Percentiles rank a stretch among this genome's conserved stretches.
These are phyloP conservation scores for Stramonita haemastoma DNA, from an alignment of 2,888 invertebrate species.

Conservation along the genomic window DNA sequence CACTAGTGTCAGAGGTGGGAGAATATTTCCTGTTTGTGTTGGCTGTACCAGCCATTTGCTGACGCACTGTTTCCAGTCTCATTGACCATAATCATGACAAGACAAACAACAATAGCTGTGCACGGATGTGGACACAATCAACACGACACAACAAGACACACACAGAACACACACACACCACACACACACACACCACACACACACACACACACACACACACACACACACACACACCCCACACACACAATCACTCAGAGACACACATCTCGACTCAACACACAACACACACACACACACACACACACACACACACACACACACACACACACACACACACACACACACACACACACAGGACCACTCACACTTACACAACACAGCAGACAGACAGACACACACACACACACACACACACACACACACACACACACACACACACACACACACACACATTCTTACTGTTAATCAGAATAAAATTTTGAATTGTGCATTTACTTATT, in stretches of 20 bases:
- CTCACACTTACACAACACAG: background rate
- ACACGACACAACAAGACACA: too few relatives aligned
- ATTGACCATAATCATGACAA: too few relatives aligned
- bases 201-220: background rate
- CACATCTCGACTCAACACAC: background rate
- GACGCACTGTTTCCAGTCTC: too few relatives aligned
- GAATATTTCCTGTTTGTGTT: too few relatives aligned
- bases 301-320: background rate
- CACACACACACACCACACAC: background rate
- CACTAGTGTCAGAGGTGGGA: too few relatives aligned
- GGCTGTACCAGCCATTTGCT: too few relatives aligned
- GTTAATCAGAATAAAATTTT: too few relatives aligned
- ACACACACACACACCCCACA: background rate
- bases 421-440: background rate
- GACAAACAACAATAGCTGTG: too few relatives aligned
- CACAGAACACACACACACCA: background rate
- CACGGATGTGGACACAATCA: too few relatives aligned
- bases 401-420: background rate
- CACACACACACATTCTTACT: background rate
- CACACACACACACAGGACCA: background rate
- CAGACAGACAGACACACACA: background rate
- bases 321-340: background rate
- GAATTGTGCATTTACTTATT: too few relatives aligned
- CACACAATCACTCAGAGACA: background rate
- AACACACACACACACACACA: background rate